phyloP scores from a whole-genome alignment of 2,888 invertebrate genomes.

The Hypena proboscidalis region DNA sequence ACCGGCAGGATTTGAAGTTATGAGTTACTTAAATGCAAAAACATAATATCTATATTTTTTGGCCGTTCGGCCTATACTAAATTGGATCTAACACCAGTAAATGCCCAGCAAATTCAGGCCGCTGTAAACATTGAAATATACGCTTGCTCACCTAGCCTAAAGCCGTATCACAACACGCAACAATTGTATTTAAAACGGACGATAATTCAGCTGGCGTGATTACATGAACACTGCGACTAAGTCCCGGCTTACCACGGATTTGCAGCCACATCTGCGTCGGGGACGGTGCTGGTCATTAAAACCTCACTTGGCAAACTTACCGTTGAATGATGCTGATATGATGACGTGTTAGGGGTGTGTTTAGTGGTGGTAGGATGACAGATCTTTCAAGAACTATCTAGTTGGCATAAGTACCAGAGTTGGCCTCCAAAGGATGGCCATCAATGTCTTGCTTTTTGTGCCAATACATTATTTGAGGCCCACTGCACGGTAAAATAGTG shows the following conservation, averaged over 20 bases:
- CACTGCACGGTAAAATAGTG: no score
- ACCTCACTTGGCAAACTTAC: constrained; percentile 46
- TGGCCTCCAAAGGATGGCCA: no score
- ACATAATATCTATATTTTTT: no score
- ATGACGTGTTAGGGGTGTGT: constrained; percentile 4
- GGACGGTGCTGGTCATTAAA: constrained; percentile 56
- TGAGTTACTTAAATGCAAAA: no score
- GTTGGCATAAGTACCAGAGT: no score
- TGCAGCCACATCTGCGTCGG: constrained; percentile 63
- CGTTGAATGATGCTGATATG: constrained; percentile 15
- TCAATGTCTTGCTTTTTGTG: no score
- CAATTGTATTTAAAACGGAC: constrained; percentile 59
- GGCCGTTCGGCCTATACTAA: no score
- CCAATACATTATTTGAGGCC: no score
- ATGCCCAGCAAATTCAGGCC: constrained; percentile 6
- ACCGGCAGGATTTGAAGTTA: no score
- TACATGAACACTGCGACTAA: constrained; percentile 69
- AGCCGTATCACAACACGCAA: constrained; percentile 28
- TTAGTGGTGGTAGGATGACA: neutral
- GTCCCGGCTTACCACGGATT: constrained; percentile 75
- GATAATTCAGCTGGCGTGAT: constrained; percentile 69
- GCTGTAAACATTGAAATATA: constrained; percentile 5
- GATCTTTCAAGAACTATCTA: no score
- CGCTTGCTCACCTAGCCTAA: constrained; percentile 6
- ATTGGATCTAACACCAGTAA: no score